Evolutionary conservation across 1,140 invertebrate species (phyloP).

Genomic region (Magallana angulata): DNA sequence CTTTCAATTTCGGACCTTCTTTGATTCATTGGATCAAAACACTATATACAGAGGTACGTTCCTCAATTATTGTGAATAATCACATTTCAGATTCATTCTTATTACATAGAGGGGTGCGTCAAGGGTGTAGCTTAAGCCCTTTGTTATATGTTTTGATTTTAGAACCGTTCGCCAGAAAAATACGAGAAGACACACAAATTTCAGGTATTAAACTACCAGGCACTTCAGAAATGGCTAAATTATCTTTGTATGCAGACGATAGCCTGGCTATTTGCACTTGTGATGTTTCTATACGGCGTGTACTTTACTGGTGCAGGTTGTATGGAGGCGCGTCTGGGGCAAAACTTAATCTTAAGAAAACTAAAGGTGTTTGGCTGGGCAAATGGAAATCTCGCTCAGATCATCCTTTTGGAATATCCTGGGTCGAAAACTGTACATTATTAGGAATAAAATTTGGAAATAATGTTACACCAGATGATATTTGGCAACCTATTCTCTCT

Average conservation of each 20-base stretch:
- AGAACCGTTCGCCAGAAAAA: conserved; percentile 73
- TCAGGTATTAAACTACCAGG: conserved; percentile 63
- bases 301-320: conserved; percentile 46
- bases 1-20: conserved; percentile 56
- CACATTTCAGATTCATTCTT: conserved; percentile 67
- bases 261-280: conserved; percentile 54
- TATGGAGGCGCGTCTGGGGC: conserved; percentile 60
- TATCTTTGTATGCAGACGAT: conserved; percentile 64
- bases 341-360: conserved; percentile 63
- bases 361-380: conserved; percentile 59
- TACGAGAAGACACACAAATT: conserved; percentile 54
- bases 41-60: conserved; percentile 55
- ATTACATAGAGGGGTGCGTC: conserved; percentile 73
- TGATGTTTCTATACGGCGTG: conserved; percentile 49
- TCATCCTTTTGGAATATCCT: conserved; percentile 62
- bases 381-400: conserved; percentile 59
- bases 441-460: conserved; percentile 59
- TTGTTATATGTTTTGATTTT: conserved; percentile 79
- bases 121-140: conserved; percentile 78
- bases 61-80: conserved; percentile 63
- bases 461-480: conserved; percentile 48
- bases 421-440: conserved; percentile 56
- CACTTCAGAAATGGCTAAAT: conserved; percentile 48
- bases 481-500: conserved; percentile 56
- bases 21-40: no score